Conservation (phyloP, 2,113 vertebrate genomes). For the Rana temporaria region DNA sequence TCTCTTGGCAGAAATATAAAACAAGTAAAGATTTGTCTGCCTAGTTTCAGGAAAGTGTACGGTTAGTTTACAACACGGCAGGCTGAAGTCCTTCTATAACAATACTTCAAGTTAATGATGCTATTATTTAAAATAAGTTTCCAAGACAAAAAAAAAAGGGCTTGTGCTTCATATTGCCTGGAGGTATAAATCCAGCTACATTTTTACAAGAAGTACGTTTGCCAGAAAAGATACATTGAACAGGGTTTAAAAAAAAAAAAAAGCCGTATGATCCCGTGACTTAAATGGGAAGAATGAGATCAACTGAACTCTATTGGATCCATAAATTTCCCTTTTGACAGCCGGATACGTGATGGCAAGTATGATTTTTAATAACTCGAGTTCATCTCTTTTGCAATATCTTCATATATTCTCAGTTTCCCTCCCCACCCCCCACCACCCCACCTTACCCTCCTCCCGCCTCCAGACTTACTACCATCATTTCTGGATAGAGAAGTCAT, state of each 20-base stretch:
- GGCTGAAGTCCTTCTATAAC: conserved; percentile 27
- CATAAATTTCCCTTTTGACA: conserved; percentile 32
- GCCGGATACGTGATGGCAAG: conserved; percentile 8
- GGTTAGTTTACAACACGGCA: conserved; percentile 21
- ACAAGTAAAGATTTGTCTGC: conserved; percentile 42
- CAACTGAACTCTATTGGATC: conserved; percentile 35
- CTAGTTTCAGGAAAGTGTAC: conserved; percentile 27
- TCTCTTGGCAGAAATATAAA: conserved; percentile 22
- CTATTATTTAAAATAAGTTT: conserved; percentile 42
- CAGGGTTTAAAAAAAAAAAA: conserved; percentile 13
- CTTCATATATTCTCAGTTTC: conserved; percentile 42
- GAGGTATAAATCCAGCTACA: conserved; percentile 12
- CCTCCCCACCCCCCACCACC: no score
- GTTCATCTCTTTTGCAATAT: conserved; percentile 44
- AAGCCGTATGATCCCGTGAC: conserved; percentile 22
- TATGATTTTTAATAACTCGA: conserved; percentile 53
- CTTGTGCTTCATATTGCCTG: conserved; percentile 39
- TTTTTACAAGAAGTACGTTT: conserved; percentile 1
- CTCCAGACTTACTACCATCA: conserved; percentile 61
- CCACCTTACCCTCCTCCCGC: conserved; percentile 1
- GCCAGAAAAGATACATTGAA: conserved; percentile 22
- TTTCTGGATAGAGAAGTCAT: conserved; percentile 73
- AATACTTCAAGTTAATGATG: conserved; percentile 40
- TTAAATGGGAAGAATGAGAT: conserved; percentile 19
- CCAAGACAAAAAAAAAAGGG: conserved; percentile 6